Conservation (phyloP, 2,888 invertebrate genomes). For the Autographa pulchrina region DNA sequence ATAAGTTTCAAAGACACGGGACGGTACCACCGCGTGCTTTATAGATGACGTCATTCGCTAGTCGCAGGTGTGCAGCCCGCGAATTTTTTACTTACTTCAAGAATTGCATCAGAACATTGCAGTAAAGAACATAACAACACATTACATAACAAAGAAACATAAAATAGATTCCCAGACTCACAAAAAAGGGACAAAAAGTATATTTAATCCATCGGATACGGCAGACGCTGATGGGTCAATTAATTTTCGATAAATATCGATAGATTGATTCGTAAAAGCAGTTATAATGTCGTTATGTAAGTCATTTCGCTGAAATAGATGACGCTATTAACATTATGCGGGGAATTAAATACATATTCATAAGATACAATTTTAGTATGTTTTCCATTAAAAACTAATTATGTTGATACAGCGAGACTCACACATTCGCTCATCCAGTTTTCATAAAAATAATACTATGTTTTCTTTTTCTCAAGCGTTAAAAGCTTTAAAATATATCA, state of each 20-base stretch:
- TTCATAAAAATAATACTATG: not conserved
- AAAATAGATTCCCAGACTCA: slow-evolving; percentile 31
- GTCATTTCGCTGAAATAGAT: not conserved
- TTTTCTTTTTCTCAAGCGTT: slow-evolving; percentile 3
- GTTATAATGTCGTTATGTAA: slow-evolving; percentile 1
- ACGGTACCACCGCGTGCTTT: slow-evolving; percentile 62
- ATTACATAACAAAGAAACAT: slow-evolving; percentile 33
- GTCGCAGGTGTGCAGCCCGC: slow-evolving; percentile 69
- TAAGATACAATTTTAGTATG: not conserved
- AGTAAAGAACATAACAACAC: slow-evolving; percentile 37
- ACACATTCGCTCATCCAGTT: slow-evolving; percentile 2
- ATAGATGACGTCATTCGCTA: slow-evolving; percentile 68
- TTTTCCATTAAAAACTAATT: not conserved
- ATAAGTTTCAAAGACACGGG: slow-evolving; percentile 51
- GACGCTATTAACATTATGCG: not conserved
- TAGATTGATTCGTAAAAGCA: slow-evolving; percentile 1
- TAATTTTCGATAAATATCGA: slow-evolving; percentile 19
- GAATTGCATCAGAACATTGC: slow-evolving; percentile 57
- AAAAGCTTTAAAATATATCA: slow-evolving; percentile 31
- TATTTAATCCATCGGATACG: slow-evolving; percentile 30
- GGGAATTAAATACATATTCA: not conserved
- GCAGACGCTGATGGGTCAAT: slow-evolving; percentile 14
- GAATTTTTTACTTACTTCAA: slow-evolving; percentile 65
- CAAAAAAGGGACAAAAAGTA: slow-evolving; percentile 21
- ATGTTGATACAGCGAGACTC: not conserved